Conservation (phyloP, 2,888 invertebrate genomes). For the Hypena proboscidalis region DNA sequence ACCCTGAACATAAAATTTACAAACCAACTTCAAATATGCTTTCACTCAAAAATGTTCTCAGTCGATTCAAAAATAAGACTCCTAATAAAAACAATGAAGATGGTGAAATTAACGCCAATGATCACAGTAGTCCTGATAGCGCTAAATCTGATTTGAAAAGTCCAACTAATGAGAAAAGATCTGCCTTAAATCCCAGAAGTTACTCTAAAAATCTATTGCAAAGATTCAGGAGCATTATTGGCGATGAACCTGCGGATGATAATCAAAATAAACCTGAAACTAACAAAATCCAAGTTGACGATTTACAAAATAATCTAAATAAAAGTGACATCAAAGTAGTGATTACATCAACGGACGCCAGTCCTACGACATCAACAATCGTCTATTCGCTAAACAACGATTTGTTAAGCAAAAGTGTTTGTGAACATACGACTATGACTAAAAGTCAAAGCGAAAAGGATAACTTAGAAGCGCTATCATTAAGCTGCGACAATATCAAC, state of each 20-base stretch:
- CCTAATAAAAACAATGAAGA: slow-evolving; percentile 72
- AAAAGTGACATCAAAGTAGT: slow-evolving; percentile 73
- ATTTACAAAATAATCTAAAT: slow-evolving; percentile 47
- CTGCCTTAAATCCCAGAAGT: slow-evolving; percentile 74
- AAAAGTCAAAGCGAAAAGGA: slow-evolving; percentile 74
- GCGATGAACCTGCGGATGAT: slow-evolving; percentile 75
- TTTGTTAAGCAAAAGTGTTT: slow-evolving; percentile 72
- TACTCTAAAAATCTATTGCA: slow-evolving; percentile 79
- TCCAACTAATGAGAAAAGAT: slow-evolving; percentile 71
- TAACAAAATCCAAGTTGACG: slow-evolving; percentile 47
- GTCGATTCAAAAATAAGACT: slow-evolving; percentile 78
- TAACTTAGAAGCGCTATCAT: slow-evolving; percentile 67
- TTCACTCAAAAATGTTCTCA: slow-evolving; percentile 85
- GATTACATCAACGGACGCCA: slow-evolving; percentile 68
- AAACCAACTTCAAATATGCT: slow-evolving; percentile 85
- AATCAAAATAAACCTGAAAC: slow-evolving; percentile 63
- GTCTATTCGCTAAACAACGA: slow-evolving; percentile 57
- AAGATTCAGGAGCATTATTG: slow-evolving; percentile 80
- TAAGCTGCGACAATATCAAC: slow-evolving; percentile 74
- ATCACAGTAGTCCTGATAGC: slow-evolving; percentile 69
- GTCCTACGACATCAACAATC: slow-evolving; percentile 63
- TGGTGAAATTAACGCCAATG: slow-evolving; percentile 72
- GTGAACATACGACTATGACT: slow-evolving; percentile 65
- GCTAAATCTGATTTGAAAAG: slow-evolving; percentile 70
- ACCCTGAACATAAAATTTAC: slow-evolving; percentile 93